Evolutionary conservation across 2,888 invertebrate genomes (phyloP).

Genomic region (Chloroclysta siterata): DNA sequence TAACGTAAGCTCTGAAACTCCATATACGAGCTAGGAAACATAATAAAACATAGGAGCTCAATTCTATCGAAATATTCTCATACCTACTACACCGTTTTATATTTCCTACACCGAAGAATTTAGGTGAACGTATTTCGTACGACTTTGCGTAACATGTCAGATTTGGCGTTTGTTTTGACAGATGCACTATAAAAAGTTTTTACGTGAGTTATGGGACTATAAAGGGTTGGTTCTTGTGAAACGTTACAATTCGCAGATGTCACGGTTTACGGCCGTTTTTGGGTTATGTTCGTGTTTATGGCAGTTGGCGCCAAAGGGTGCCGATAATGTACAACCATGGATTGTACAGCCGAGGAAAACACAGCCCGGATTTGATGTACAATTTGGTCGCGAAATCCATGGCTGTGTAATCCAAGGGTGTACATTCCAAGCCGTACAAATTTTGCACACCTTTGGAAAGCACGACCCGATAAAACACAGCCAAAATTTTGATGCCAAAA

Average conservation of each 20-base stretch:
- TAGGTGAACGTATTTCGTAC: slow-evolving; percentile 21
- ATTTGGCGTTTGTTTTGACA: slow-evolving; percentile 66
- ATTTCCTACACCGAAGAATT: slow-evolving; percentile 2
- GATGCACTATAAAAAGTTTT: slow-evolving; percentile 66
- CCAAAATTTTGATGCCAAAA: too few relatives aligned
- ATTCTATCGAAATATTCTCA: not conserved
- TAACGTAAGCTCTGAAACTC: too few relatives aligned
- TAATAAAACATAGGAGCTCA: not conserved
- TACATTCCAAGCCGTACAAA: too few relatives aligned
- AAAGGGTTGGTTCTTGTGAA: slow-evolving; percentile 55
- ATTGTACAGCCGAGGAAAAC: too few relatives aligned
- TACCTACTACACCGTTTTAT: not conserved
- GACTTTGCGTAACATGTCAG: slow-evolving; percentile 54
- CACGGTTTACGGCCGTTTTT: slow-evolving; percentile 31
- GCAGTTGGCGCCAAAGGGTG: slow-evolving; percentile 23
- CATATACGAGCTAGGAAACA: too few relatives aligned
- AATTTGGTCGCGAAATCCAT: too few relatives aligned
- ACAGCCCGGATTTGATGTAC: too few relatives aligned
- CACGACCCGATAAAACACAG: too few relatives aligned
- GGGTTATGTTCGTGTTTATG: slow-evolving; percentile 32
- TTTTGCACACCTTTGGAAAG: too few relatives aligned
- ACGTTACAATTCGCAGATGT: slow-evolving; percentile 52
- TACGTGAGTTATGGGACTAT: slow-evolving; percentile 61
- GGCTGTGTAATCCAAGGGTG: too few relatives aligned
- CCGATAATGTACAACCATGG: too few relatives aligned